Conservation (phyloP, 2,797 vertebrate genomes). For the Clamator glandarius region DNA sequence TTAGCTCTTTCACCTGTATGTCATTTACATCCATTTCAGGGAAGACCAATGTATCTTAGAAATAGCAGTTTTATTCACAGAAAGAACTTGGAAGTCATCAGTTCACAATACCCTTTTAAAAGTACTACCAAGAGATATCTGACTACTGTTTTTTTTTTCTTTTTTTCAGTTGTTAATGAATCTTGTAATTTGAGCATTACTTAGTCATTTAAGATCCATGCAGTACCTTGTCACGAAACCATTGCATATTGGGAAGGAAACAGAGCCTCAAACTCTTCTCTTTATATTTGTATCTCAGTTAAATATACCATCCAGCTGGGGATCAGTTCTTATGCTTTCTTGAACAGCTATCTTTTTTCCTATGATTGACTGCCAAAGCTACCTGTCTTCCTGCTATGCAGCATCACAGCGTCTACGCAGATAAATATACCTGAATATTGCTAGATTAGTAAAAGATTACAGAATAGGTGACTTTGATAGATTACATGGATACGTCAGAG, state of each 20-base stretch:
- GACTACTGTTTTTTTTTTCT: background rate
- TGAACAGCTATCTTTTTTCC: background rate
- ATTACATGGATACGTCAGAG: background rate
- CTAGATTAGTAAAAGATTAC: background rate
- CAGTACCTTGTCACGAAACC: background rate
- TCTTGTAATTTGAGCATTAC: background rate
- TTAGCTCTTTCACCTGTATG: background rate
- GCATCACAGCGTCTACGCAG: background rate
- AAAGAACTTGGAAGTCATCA: background rate
- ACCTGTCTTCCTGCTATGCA: background rate
- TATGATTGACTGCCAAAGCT: background rate
- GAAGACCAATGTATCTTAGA: background rate
- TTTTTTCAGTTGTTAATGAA: background rate
- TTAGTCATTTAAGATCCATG: background rate
- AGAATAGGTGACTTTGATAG: background rate
- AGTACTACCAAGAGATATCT: background rate
- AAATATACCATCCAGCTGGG: background rate
- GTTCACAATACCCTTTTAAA: background rate
- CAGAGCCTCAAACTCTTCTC: background rate
- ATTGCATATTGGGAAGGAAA: background rate
- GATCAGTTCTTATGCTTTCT: background rate
- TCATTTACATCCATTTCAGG: background rate
- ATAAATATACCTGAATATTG: background rate
- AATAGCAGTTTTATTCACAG: background rate
- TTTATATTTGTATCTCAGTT: background rate